Base-by-base conservation (phyloP, 2,113 vertebrate genomes). In the Oxyura jamaicensis region DNA sequence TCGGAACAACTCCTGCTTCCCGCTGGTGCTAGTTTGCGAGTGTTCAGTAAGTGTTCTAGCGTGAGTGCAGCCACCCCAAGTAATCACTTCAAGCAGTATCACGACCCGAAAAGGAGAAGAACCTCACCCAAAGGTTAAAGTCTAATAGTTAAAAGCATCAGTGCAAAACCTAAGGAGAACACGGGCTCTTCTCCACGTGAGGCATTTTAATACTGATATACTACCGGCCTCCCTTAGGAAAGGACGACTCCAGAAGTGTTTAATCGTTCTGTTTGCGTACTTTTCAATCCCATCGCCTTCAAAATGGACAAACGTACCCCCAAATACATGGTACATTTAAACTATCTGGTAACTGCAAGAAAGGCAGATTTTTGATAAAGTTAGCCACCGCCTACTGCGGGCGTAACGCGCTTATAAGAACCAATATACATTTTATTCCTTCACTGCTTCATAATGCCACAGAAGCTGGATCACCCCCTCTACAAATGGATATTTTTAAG, bases 1-100 rank as follows among this genome's bases (percentile, higher is more conserved):
- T 93, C 84, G 2, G 42, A 69, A 59, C 85, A 92, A 88, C 85
- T 95, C 93, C 93, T 92, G 80, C 88, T 95, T 96, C 87, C 81
- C 52, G 68, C 48, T 66, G 94, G 96, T 93, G 52, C 86, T 53
- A 78, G 82, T 86, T 91, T 74, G 76, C 52, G 76, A 89, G 79
- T 36, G 72, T 15, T 85, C 79, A 93, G 76, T 50, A 78, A 33
- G 62, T 76, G 86, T 91, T 86, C 82, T 59, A 79, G 74, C 4
- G 0, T 31, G 52, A 81, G 33, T 53, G 71, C 74, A 72, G 65
- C 41, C 75, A 59, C 67, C 86, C 87, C 23, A 92, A 96, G 13
- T 79, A 91, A 88, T 91, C 17, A 42, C 52, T 88, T 91, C 36
- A 69, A 46, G 63, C 76, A 92, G 67, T 78, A 72, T 73, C 84